Conservation (phyloP, 2,113 vertebrate species). For the Platichthys flesus region DNA sequence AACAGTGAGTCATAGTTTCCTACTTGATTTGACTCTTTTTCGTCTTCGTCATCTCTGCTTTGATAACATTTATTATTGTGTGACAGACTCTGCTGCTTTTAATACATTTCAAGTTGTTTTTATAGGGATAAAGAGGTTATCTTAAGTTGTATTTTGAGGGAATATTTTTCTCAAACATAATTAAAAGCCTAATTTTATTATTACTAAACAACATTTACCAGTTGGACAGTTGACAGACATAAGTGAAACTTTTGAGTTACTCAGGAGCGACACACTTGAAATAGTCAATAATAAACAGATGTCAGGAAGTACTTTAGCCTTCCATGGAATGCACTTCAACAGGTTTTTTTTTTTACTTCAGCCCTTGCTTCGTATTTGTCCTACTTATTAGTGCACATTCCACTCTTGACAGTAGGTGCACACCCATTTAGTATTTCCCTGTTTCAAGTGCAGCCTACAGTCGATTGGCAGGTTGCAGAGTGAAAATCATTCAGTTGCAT, state of each 20-base stretch:
- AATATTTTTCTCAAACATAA: background rate
- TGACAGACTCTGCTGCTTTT: background rate
- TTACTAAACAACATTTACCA: background rate
- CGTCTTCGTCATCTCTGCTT: background rate
- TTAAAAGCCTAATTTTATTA: background rate
- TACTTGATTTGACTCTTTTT: background rate
- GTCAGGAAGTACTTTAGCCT: background rate
- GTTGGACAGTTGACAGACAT: background rate
- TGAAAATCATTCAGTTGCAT: slow-evolving; percentile 10
- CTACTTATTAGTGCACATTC: slow-evolving; percentile 24
- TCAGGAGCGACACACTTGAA: background rate
- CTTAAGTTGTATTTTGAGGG: background rate
- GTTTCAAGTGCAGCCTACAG: background rate
- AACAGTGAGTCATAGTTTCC: slow-evolving; percentile 87
- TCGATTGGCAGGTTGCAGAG: background rate
- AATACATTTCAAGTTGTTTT: background rate
- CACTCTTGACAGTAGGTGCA: slow-evolving; percentile 16
- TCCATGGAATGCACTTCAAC: slow-evolving; percentile 6
- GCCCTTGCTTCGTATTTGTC: background rate
- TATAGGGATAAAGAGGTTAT: background rate
- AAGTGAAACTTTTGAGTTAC: background rate
- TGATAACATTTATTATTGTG: background rate
- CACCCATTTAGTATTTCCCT: slow-evolving; percentile 9
- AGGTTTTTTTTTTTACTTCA: background rate
- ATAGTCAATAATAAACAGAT: background rate